These are phyloP conservation scores for Eleutherodactylus coqui DNA, from an alignment of 2,797 vertebrate species.

Conservation along the genomic window DNA sequence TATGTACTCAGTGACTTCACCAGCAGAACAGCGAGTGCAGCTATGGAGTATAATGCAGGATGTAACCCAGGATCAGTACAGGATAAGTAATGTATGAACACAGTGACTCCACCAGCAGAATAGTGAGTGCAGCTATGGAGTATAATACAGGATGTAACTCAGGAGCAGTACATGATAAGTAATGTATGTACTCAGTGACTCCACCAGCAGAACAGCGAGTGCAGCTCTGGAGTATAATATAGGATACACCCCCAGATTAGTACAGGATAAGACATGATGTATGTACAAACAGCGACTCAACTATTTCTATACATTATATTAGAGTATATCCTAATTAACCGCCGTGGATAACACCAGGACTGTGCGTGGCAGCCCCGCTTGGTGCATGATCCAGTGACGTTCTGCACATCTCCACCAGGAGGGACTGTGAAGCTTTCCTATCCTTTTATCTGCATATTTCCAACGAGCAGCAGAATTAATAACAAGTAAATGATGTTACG, in stretches of 20 bases:
- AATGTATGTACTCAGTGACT: neutral
- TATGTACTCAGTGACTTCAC: neutral
- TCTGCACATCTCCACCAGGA: constrained; percentile 41
- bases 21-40: too few relatives aligned
- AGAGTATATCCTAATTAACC: neutral
- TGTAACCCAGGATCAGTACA: neutral
- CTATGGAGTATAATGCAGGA: neutral
- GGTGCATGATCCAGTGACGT: neutral
- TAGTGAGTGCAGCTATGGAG: too few relatives aligned
- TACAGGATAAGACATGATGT: neutral
- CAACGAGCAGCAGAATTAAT: constrained; percentile 8
- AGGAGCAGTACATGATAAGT: neutral
- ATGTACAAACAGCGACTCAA: neutral
- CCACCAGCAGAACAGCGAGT: neutral
- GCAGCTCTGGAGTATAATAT: neutral
- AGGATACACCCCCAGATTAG: neutral
- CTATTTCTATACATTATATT: neutral
- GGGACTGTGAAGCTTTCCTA: constrained; percentile 10
- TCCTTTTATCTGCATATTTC: neutral
- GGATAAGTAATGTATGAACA: neutral
- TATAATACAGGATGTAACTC: neutral
- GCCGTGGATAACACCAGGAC: neutral
- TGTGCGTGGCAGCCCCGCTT: neutral
- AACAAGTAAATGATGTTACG: constrained; percentile 38
- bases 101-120: neutral